A percentile compares a stretch with the other conserved stretches of the same genome.
phyloP scores from a whole-genome alignment of 2,113 vertebrate species.

The Syrrhaptes paradoxus region DNA sequence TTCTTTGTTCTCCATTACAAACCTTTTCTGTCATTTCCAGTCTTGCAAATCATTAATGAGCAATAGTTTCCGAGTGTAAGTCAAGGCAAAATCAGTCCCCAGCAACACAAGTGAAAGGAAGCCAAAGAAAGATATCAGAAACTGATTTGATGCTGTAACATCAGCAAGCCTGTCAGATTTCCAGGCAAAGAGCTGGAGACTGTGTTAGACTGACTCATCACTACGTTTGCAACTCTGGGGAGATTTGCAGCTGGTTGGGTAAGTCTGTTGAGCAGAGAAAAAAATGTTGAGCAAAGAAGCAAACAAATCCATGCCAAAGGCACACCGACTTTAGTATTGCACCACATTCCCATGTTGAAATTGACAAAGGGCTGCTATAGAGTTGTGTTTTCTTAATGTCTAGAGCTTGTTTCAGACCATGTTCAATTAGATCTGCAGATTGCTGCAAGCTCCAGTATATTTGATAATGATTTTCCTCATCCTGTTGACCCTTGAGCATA shows the following conservation, averaged over 20 bases:
- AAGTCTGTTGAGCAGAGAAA: background rate
- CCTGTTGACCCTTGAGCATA: background rate
- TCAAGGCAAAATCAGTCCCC: background rate
- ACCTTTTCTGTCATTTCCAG: background rate
- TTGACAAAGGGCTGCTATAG: constrained; percentile 34
- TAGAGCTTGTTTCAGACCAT: background rate
- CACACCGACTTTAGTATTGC: constrained; percentile 2
- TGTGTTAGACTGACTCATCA: background rate
- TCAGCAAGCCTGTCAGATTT: background rate
- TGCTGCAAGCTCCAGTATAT: background rate
- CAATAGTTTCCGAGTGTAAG: background rate
- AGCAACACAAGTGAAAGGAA: background rate
- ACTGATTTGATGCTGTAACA: background rate
- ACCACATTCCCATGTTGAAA: constrained; percentile 34
- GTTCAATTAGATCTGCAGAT: background rate
- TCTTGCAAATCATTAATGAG: background rate
- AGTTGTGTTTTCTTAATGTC: constrained; percentile 14
- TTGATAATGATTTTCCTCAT: background rate
- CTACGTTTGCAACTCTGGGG: background rate
- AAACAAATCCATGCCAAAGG: constrained; percentile 4
- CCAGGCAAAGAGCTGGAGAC: background rate
- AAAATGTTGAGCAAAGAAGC: constrained; percentile 31
- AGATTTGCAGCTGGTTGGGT: constrained; percentile 43
- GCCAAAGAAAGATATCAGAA: background rate
- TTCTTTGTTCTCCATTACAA: background rate